Evolutionary conservation across 2,888 invertebrate species (phyloP).

Genomic region (Shargacucullia verbasci): DNA sequence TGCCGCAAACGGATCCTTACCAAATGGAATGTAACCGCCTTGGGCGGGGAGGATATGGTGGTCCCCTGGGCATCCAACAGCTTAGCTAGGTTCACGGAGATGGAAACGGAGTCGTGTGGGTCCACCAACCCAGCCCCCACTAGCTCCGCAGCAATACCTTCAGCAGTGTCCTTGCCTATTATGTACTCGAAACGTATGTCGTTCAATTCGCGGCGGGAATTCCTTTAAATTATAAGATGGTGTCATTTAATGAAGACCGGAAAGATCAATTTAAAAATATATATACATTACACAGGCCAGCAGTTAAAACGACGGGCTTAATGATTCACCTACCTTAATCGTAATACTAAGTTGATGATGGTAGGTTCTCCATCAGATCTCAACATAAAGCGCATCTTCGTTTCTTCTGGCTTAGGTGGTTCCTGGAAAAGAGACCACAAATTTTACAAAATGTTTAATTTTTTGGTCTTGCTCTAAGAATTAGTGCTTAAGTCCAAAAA

Average conservation of each 20-base stretch:
- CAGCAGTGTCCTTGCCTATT: constrained; percentile 95
- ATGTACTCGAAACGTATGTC: constrained; percentile 99
- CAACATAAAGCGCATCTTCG: neutral
- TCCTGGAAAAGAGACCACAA: constrained; percentile 26
- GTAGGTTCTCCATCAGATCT: constrained; percentile 55
- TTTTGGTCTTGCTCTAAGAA: too few relatives aligned
- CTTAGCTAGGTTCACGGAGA: constrained; percentile 70
- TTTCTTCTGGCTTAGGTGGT: constrained; percentile 1
- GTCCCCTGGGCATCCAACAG: constrained; percentile 62
- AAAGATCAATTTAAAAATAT: too few relatives aligned
- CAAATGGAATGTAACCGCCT: constrained; percentile 77
- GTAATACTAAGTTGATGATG: constrained; percentile 93
- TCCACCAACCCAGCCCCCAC: constrained; percentile 98
- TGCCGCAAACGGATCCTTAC: constrained; percentile 61
- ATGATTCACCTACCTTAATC: constrained; percentile 90
- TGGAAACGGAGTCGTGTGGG: constrained; percentile 80
- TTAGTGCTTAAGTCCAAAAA: too few relatives aligned
- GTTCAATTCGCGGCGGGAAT: constrained; percentile 96
- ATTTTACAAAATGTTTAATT: neutral
- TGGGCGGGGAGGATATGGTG: constrained; percentile 26
- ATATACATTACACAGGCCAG: neutral
- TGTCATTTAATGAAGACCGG: neutral
- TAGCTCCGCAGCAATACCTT: constrained; percentile 97
- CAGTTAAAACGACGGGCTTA: too few relatives aligned
- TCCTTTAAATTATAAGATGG: constrained; percentile 84